These are phyloP conservation scores for Halcyon smyrnensis DNA, from an alignment of 2,797 vertebrate species.

Conservation along the genomic window DNA sequence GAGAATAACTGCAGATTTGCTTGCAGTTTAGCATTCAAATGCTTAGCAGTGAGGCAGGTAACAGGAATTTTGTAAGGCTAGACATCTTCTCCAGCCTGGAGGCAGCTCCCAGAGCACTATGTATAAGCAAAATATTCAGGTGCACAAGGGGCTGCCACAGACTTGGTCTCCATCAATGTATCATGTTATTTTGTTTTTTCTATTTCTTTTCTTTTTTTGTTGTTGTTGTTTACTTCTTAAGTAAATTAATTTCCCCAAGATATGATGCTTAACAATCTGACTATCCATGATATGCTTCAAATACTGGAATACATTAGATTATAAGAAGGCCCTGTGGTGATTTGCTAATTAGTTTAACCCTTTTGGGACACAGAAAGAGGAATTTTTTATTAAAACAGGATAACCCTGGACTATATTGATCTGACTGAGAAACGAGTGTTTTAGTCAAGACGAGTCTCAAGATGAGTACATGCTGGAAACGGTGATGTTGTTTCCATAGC, in stretches of 20 bases:
- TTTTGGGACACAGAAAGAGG: background rate
- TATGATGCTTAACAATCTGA: background rate
- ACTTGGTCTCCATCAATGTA: background rate
- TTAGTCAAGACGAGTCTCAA: constrained; percentile 51
- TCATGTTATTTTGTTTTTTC: background rate
- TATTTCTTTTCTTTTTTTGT: background rate
- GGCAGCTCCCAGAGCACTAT: background rate
- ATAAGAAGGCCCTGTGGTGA: constrained; percentile 35
- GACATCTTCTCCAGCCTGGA: background rate
- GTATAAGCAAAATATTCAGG: background rate
- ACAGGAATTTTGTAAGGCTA: background rate
- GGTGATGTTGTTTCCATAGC: constrained; percentile 66
- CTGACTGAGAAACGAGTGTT: constrained; percentile 48
- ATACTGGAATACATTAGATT: constrained; percentile 14
- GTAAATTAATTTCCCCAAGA: background rate
- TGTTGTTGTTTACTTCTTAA: background rate
- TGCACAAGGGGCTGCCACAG: background rate
- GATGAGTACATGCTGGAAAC: constrained; percentile 45
- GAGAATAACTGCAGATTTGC: background rate
- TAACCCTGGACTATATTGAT: constrained; percentile 58
- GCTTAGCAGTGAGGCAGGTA: background rate
- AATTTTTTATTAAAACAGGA: constrained; percentile 68
- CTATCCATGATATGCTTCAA: background rate
- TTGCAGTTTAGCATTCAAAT: background rate
- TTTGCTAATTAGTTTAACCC: constrained; percentile 60